Conservation (phyloP, 2,888 invertebrate genomes). For the Pyrgus malvae region DNA sequence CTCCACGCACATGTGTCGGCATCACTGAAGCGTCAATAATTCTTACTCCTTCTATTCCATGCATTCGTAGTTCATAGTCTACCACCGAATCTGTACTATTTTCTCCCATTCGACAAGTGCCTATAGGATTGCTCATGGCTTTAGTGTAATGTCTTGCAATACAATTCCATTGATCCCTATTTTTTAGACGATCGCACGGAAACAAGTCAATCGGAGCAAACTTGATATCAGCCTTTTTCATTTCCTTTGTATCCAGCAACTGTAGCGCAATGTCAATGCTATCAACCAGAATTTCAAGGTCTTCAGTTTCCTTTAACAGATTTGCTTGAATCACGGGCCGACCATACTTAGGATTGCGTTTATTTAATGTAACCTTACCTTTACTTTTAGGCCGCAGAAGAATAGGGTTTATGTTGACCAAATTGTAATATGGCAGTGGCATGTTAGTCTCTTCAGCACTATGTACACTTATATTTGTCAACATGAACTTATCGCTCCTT, state of each 20-base stretch:
- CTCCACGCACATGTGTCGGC: slow-evolving; percentile 71
- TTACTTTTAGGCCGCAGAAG: slow-evolving; percentile 69
- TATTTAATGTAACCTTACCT: slow-evolving; percentile 68
- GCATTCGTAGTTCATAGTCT: slow-evolving; percentile 63
- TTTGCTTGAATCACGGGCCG: slow-evolving; percentile 72
- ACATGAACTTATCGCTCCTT: slow-evolving; percentile 73
- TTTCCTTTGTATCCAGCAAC: slow-evolving; percentile 68
- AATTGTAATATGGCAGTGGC: slow-evolving; percentile 71
- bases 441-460: slow-evolving; percentile 64
- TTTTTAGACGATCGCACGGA: slow-evolving; percentile 67
- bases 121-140: slow-evolving; percentile 70
- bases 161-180: slow-evolving; percentile 76
- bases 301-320: slow-evolving; percentile 70
- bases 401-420: slow-evolving; percentile 68
- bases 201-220: slow-evolving; percentile 71
- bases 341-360: slow-evolving; percentile 73
- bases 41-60: slow-evolving; percentile 70
- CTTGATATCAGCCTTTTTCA: slow-evolving; percentile 69
- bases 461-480: slow-evolving; percentile 68
- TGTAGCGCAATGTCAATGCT: slow-evolving; percentile 73
- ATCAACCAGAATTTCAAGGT: slow-evolving; percentile 68
- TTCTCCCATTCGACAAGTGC: slow-evolving; percentile 73
- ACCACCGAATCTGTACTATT: slow-evolving; percentile 69
- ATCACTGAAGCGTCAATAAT: slow-evolving; percentile 74
- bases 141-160: slow-evolving; percentile 74